A percentile compares a stretch with the other conserved stretches of the same genome.
Conservation (phyloP, 2,113 vertebrate genomes). For the Charadrius vociferus region DNA sequence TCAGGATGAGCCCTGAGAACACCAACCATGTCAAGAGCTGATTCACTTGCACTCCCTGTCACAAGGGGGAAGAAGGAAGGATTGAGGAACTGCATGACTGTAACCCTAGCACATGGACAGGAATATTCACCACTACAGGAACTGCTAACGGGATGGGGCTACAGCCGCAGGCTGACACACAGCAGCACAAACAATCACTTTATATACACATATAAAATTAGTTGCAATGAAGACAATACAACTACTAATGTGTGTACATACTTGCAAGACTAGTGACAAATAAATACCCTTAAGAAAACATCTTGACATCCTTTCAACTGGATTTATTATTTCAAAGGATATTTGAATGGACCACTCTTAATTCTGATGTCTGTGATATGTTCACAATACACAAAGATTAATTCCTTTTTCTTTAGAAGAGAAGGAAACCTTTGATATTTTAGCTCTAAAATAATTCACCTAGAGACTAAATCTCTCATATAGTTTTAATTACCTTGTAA, state of each 20-base stretch:
- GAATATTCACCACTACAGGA: background rate
- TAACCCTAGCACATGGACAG: background rate
- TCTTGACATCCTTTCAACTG: background rate
- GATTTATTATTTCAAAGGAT: background rate
- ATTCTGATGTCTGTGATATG: background rate
- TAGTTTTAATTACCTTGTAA: background rate
- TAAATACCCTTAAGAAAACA: background rate
- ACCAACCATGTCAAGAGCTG: background rate
- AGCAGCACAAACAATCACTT: background rate
- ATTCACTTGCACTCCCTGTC: background rate
- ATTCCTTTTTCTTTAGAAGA: background rate
- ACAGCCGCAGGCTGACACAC: background rate
- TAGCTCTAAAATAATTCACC: background rate
- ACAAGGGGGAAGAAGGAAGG: background rate
- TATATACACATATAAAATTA: background rate
- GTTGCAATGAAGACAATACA: background rate
- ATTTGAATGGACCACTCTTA: background rate
- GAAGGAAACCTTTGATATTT: background rate
- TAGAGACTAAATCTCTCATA: background rate
- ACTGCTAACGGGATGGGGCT: background rate
- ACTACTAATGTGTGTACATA: background rate
- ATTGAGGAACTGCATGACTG: background rate
- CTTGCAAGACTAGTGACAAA: background rate
- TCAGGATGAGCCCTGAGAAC: background rate
- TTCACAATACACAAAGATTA: background rate